Evolutionary conservation across 64 coral and sea anemone genomes (phyloP), one percentile per base, ranked within the genome.

Genomic region (Dendronephthya gigantea): DNA sequence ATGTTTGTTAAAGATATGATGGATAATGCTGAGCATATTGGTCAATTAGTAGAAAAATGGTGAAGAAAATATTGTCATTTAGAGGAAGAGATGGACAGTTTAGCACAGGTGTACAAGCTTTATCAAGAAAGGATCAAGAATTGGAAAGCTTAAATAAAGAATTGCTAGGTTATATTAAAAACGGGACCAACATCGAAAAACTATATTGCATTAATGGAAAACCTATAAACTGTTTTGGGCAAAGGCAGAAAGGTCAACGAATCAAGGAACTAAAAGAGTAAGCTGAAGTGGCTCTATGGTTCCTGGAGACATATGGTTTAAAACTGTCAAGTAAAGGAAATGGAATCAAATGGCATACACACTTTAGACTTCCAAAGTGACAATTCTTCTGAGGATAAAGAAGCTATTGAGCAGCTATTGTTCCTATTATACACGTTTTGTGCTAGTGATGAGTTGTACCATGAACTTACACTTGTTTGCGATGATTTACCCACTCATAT

Each of bases 271-370:
- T 88, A 88, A 88, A 88, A 58, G 74, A 91, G 82, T 87, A 83
- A 70, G 74, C 90, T 31, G 84, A 91, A 25, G 68, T 91, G 81
- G 90, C 90, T 37, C 79, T 91, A 25, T 87, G 84, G 85, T 87
- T 91, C 59, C 68, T 91, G 9, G 48, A 56, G 27, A 86, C 89
- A 14, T 48, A 90, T 90, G 89, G 89, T 39, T 35, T 90, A 23
- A 56, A 90, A 86, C 47, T 90, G 41, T 90, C 84, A 86, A 36
- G 89, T 90, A 25, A n/a, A 86, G 70, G 89, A 90, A 50, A 82
- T 83, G 59, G 75, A 82, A 32, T 81, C 47, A 14, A 49, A 50
- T 32, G 31, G 47, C 33, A 30, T 38, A 11, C 72, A 86, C 38
- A 82, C 68, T 35, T 56, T 90, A 39, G 70, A 82, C 27, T 90